Base-by-base conservation (phyloP, 2,888 invertebrate genomes). In the Leptinotarsa juncta region DNA sequence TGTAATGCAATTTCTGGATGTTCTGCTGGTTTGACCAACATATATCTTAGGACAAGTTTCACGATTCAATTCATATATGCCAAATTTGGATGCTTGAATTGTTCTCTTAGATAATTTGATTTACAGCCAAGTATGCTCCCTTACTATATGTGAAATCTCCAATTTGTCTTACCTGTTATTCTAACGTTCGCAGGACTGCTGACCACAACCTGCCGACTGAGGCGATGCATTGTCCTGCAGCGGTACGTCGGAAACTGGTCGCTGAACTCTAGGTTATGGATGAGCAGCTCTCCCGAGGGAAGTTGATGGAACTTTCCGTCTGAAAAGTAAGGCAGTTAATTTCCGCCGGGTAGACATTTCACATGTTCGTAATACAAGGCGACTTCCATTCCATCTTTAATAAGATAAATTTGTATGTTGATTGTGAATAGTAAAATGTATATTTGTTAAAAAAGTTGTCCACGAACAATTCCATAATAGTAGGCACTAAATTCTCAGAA, bases 301-400 rank as follows among this genome's bases (percentile, higher is more conserved):
- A 94, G 89, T 83, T 94, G 91, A 88, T 94, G 93, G 87, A 92
- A 94, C 87, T 94, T 94, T 79, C 93, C 94, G 88, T 94, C 93
- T 93, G 89, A 90, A 89, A 74, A 74, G 74, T 73, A 49, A 78
- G 60, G 77, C 70, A 71, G 60, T 51, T 65, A 75, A 32, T 42
- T 7, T 42, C 16, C 14, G 4, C 10, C 20, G 16, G 10, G 23
- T 15, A 23, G 23, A 62, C 14, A 15, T 32, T 62, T 62, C 7
- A 32, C 16, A 16, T 10, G 2, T 26, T 62, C n/a, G 62, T 3
- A n/a, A 10, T 14, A 62, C 62, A 62, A 42, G 42, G n/a, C 32
- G 62, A 62, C 62, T 62, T 42, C 32, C 10, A 10, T 42, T 42
- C 42, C 42, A 42, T 3, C 4, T 10, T 42, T 42, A 0, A 42